These are phyloP conservation scores for Catamblyrhynchus diadema DNA, from an alignment of 2,797 vertebrate species.

Conservation along the genomic window DNA sequence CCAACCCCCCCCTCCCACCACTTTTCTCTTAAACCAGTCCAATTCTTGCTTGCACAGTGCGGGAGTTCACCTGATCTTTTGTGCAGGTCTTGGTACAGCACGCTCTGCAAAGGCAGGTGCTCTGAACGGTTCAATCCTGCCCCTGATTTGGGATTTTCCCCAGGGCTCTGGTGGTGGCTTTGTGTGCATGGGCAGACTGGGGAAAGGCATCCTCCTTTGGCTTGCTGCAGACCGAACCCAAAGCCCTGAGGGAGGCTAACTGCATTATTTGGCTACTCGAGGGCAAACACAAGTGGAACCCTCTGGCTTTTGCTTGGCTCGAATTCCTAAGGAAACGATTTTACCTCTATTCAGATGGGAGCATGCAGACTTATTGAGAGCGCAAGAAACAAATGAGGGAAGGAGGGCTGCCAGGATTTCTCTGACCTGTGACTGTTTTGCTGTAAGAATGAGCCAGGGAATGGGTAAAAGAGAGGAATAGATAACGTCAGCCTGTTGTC, in stretches of 20 bases:
- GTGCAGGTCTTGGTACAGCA: neutral
- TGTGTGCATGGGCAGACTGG: neutral
- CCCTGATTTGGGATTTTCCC: neutral
- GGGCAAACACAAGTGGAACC: neutral
- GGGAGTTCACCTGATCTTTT: neutral
- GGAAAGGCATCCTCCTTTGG: neutral
- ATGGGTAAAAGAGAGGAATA: neutral
- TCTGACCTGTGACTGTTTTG: neutral
- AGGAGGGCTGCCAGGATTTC: neutral
- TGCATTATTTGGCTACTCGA: neutral
- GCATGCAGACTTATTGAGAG: rapidly evolving
- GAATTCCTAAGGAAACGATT: neutral
- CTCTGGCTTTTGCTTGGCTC: neutral
- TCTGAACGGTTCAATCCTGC: rapidly evolving
- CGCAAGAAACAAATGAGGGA: neutral
- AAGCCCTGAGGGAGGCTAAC: neutral
- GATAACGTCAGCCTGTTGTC: neutral
- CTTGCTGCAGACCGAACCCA: neutral
- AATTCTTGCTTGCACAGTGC: neutral
- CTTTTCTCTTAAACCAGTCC: neutral
- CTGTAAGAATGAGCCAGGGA: neutral
- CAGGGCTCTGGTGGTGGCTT: neutral
- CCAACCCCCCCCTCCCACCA: rapidly evolving
- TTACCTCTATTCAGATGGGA: neutral
- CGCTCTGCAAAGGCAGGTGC: neutral